Evolutionary conservation across 2,797 vertebrate species (phyloP).

Genomic region (Acrocephalus scirpaceus): DNA sequence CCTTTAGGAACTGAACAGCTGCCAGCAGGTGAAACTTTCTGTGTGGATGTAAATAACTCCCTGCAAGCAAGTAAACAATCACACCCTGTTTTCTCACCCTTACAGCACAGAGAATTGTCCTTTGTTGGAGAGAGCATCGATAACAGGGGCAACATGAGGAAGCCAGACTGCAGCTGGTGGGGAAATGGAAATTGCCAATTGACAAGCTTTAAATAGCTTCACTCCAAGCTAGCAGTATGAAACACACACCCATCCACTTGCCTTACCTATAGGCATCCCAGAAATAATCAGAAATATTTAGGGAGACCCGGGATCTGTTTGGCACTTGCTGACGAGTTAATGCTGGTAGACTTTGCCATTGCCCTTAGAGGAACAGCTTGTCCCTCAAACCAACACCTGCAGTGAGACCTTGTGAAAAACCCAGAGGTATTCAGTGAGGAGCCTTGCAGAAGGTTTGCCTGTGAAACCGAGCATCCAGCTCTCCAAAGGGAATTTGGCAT

Average conservation of each 20-base stretch:
- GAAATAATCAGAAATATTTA: neutral
- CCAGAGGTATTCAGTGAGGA: neutral
- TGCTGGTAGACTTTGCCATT: neutral
- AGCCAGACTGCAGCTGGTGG: neutral
- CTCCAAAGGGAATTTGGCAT: neutral
- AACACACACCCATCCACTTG: neutral
- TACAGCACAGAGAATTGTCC: neutral
- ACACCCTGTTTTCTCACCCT: neutral
- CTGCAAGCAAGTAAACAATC: neutral
- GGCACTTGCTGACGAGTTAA: neutral
- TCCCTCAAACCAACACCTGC: neutral
- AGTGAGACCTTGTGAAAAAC: neutral
- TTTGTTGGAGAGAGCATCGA: neutral
- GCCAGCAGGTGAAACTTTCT: neutral
- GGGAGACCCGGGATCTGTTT: neutral
- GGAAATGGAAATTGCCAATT: neutral
- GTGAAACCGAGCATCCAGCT: neutral
- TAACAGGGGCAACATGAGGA: neutral
- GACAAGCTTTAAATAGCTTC: neutral
- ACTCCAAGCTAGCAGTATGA: neutral
- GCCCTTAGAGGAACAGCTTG: neutral
- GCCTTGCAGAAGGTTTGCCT: neutral
- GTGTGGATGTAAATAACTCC: neutral
- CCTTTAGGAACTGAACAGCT: neutral
- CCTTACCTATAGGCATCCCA: neutral